Base-by-base conservation (phyloP, 2,113 vertebrate genomes). In the Callopanchax toddi region DNA sequence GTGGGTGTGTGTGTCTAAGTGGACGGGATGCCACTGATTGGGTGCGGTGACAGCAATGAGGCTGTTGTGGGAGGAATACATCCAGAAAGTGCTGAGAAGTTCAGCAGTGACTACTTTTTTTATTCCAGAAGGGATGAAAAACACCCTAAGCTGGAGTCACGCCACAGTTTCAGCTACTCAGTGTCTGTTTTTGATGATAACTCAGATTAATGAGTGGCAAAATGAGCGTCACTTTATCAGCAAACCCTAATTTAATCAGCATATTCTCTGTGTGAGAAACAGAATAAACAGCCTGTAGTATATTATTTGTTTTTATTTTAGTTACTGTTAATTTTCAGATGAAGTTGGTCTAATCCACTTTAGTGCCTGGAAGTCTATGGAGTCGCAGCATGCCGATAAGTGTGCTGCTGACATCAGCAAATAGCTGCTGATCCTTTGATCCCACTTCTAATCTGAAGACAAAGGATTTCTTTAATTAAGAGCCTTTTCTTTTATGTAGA, bases 271-370 rank as follows among this genome's bases (percentile, higher is more conserved):
- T 64, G 42, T 37, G 49, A 62, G 72, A 42, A 82, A 76, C 48
- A 58, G 11, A 76, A 60, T 37, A 56, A 12, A 59, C 11, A 11
- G 16, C 34, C 20, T 21, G 13, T 18, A 43, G 36, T 51, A 5
- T 37, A 44, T 56, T 74, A 26, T 72, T 55, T 67, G 25, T 49
- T 29, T 46, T 59, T 32, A 21, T 72, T 45, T 46, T 2, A 55
- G 67, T 64, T 68, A 37, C 56, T 71, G 55, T 62, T 43, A 70
- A 22, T 81, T 58, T 79, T 40, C 45, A 63, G 77, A 78, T 70
- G 68, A 71, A 63, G 45, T 81, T 75, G 21, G 59, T 56, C 58
- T 82, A 88, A 89, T 87, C 84, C 82, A 66, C 60, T 86, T 69
- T 62, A 22, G 62, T 79, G 54, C 56, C 26, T 68, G 43, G 25